Conservation (phyloP, 2,797 vertebrate genomes). For the Caiman crocodilus region DNA sequence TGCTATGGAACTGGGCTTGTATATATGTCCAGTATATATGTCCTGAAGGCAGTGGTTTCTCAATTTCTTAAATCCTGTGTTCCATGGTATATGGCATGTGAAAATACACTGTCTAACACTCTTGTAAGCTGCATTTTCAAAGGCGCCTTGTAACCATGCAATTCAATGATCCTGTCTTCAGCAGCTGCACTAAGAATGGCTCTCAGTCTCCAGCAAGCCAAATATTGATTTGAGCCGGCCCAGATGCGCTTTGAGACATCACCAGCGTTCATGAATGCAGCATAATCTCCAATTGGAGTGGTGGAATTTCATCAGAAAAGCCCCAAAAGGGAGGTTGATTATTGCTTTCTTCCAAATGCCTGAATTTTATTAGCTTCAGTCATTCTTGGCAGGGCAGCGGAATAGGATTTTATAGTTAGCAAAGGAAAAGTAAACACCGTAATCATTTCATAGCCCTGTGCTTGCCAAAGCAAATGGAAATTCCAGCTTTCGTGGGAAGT, state of each 20-base stretch:
- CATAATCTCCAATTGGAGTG: conserved; percentile 69
- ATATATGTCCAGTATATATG: not conserved
- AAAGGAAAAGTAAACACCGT: conserved; percentile 77
- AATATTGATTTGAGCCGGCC: conserved; percentile 73
- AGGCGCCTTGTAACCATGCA: conserved; percentile 15
- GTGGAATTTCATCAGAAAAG: conserved; percentile 77
- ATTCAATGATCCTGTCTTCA: conserved; percentile 30
- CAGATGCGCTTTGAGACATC: conserved; percentile 68
- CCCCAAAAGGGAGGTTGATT: conserved; percentile 75
- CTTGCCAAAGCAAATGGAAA: conserved; percentile 75
- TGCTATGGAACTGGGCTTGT: not conserved
- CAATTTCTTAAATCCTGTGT: not conserved
- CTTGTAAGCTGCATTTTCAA: conserved; percentile 32
- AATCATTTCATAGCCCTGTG: conserved; percentile 68
- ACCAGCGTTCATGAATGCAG: conserved; percentile 66
- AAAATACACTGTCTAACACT: not conserved
- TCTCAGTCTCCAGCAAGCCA: conserved; percentile 44
- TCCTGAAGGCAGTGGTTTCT: not conserved
- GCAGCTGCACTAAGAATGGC: conserved; percentile 38
- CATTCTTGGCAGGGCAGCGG: conserved; percentile 76
- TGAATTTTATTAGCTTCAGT: conserved; percentile 76
- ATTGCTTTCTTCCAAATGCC: conserved; percentile 77
- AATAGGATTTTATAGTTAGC: conserved; percentile 78
- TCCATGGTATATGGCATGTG: too few species aligned
- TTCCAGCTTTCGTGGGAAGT: conserved; percentile 73